Conservation (phyloP, 2,888 invertebrate species). For the Caenorhabditis imperialis region DNA sequence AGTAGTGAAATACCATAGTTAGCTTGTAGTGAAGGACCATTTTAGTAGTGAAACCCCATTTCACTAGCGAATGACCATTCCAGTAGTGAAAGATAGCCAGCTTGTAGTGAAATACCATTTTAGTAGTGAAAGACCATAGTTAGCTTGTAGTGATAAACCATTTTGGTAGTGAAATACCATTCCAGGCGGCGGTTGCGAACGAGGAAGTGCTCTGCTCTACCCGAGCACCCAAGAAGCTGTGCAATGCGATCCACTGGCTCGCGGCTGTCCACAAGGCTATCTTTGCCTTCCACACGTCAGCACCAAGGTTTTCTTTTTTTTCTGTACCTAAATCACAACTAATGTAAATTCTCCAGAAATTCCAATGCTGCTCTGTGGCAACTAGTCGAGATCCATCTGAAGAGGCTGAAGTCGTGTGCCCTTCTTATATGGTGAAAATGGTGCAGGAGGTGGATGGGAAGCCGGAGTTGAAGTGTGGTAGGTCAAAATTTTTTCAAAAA, state of each 20-base stretch:
- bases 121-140: too few species aligned
- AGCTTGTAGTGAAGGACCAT: too few species aligned
- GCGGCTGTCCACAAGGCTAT: slow-evolving; percentile 60
- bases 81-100: too few species aligned
- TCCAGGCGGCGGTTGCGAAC: slow-evolving; percentile 58
- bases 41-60: too few species aligned
- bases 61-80: too few species aligned
- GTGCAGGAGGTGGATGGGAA: slow-evolving; percentile 56
- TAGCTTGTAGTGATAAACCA: too few species aligned
- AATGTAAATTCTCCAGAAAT: slow-evolving; percentile 22
- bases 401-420: slow-evolving; percentile 57
- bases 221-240: slow-evolving; percentile 63
- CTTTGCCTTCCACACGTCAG: slow-evolving; percentile 55
- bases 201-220: slow-evolving; percentile 60
- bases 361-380: slow-evolving; percentile 62
- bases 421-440: slow-evolving; percentile 60
- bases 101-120: too few species aligned
- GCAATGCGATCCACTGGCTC: slow-evolving; percentile 57
- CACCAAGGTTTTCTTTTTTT: slow-evolving; percentile 34
- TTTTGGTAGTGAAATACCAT: too few species aligned
- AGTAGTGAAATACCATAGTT: too few species aligned
- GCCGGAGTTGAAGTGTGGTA: slow-evolving; percentile 44
- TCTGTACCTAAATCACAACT: background rate
- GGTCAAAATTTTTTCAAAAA: too few species aligned
- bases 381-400: slow-evolving; percentile 34